Evolutionary conservation across 2,797 vertebrate genomes (phyloP).

Genomic region (Buceros bicornis): DNA sequence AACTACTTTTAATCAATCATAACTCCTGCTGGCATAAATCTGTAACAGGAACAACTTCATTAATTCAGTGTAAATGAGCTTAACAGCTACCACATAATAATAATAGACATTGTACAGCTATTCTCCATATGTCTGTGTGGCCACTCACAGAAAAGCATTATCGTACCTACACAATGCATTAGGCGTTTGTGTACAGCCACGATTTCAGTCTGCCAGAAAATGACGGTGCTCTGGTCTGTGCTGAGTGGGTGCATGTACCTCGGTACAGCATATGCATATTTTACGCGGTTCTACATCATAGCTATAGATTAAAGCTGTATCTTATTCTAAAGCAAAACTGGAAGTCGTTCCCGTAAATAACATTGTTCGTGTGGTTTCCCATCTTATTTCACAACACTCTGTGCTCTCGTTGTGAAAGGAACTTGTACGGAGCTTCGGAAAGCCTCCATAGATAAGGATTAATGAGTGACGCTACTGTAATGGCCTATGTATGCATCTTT

Average conservation of each 20-base stretch:
- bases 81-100: neutral
- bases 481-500: neutral
- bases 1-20: slow-evolving; percentile 65
- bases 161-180: neutral
- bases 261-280: neutral
- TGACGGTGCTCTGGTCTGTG: neutral
- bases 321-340: neutral
- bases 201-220: slow-evolving; percentile 2
- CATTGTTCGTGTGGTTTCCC: neutral
- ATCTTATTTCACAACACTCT: neutral
- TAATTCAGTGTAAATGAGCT: slow-evolving; percentile 54
- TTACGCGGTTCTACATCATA: neutral
- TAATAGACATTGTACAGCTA: neutral
- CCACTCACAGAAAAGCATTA: neutral
- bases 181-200: neutral
- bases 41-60: slow-evolving; percentile 38
- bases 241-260: neutral
- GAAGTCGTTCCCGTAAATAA: neutral
- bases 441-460: neutral
- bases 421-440: neutral
- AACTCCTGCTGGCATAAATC: slow-evolving; percentile 36
- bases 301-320: neutral
- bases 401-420: neutral
- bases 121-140: neutral
- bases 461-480: neutral